A percentile compares a stretch with the other conserved stretches of the same genome.
These are phyloP conservation scores for Buphagus erythrorhynchus DNA, from an alignment of 2,797 vertebrate species.

Conservation along the genomic window DNA sequence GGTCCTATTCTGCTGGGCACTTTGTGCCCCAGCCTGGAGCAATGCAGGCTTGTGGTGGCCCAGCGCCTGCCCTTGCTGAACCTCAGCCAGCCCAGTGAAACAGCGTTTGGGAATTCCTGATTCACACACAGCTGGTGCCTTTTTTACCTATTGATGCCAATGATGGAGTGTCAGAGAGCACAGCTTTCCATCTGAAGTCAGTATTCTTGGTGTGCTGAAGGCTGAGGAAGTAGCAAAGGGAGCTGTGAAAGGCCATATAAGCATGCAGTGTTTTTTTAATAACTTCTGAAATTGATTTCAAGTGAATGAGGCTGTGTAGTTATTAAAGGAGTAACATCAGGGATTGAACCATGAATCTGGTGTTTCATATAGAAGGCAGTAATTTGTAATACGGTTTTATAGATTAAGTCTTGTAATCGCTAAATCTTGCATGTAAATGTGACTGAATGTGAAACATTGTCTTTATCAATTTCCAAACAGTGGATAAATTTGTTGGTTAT, in stretches of 20 bases:
- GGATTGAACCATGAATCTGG: not conserved
- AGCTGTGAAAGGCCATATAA: not conserved
- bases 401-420: not conserved
- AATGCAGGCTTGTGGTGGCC: not conserved
- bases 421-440: not conserved
- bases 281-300: not conserved
- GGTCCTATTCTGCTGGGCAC: no score
- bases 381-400: not conserved
- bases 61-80: not conserved
- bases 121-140: not conserved
- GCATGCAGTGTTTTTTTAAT: not conserved
- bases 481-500: not conserved
- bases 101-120: not conserved
- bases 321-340: not conserved
- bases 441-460: not conserved
- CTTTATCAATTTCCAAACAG: slow-evolving; percentile 17
- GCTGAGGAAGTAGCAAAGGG: not conserved
- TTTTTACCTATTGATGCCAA: not conserved
- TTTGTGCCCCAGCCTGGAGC: not conserved
- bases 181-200: not conserved
- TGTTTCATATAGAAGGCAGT: not conserved
- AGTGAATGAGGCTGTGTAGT: not conserved
- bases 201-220: not conserved
- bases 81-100: not conserved
- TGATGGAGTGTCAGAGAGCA: not conserved